These are phyloP conservation scores for Quadriops clusia DNA, from an alignment of 2,888 invertebrate species.

Conservation along the genomic window DNA sequence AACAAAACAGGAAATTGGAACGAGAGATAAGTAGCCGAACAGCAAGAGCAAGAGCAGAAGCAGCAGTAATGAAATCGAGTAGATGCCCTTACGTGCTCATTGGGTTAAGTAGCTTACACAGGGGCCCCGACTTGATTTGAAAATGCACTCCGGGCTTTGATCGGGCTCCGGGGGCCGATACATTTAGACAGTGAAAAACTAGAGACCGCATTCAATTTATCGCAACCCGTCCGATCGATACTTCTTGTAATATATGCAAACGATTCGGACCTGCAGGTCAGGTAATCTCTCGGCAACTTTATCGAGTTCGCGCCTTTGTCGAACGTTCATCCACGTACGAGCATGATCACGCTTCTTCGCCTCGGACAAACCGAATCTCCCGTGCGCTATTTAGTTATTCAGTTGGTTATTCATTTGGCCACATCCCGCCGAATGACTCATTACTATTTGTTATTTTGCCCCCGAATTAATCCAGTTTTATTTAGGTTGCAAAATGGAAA, in stretches of 20 bases:
- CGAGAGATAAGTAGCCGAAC: no score
- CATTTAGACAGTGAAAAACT: slow-evolving; percentile 33
- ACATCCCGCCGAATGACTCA: no score
- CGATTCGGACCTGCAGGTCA: slow-evolving; percentile 26
- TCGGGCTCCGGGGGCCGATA: slow-evolving; percentile 30
- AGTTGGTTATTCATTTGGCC: no score
- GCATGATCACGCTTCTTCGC: no score
- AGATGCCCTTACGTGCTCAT: slow-evolving; percentile 7
- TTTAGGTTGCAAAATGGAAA: no score
- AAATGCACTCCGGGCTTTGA: slow-evolving; percentile 30
- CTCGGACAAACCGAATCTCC: no score
- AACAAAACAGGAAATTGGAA: no score
- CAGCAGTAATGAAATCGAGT: not conserved
- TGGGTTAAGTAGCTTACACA: slow-evolving; percentile 18
- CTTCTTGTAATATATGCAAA: slow-evolving; percentile 28
- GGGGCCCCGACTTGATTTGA: slow-evolving; percentile 26
- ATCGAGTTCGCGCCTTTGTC: slow-evolving; percentile 14
- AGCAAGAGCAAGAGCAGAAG: slow-evolving; percentile 3
- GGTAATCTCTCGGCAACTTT: slow-evolving; percentile 25
- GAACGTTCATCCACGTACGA: no score
- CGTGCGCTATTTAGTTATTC: no score
- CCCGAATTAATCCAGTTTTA: no score
- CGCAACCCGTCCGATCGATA: slow-evolving; percentile 28
- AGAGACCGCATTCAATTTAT: slow-evolving; percentile 34
- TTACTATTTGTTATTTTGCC: no score